Percentiles rank a stretch among this genome's conserved stretches.
phyloP scores from a whole-genome alignment of 1,140 invertebrate species.

The Halictus rubicundus region DNA sequence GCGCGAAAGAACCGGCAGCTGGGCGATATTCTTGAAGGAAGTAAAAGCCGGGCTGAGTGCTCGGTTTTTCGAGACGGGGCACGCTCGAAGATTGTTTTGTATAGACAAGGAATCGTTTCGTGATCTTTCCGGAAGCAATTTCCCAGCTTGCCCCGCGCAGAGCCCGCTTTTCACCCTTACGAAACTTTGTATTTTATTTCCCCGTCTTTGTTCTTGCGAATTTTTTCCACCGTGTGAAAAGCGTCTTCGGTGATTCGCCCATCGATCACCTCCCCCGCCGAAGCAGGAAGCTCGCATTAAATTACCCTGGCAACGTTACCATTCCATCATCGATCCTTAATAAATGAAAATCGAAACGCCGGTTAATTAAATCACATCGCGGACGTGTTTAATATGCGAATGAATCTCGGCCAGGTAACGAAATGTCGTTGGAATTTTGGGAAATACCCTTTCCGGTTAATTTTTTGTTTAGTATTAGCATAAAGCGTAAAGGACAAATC shows the following conservation, averaged over 20 bases:
- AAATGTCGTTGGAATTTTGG: background rate
- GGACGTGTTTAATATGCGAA: slow-evolving; percentile 35
- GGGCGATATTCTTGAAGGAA: slow-evolving; percentile 6
- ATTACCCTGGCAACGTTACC: slow-evolving; percentile 27
- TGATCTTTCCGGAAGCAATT: background rate
- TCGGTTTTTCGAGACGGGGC: background rate
- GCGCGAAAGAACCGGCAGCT: slow-evolving; percentile 8
- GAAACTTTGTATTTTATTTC: background rate
- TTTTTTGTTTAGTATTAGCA: too few species aligned
- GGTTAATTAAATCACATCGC: slow-evolving; percentile 24
- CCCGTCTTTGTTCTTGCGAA: background rate
- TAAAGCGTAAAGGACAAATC: too few species aligned
- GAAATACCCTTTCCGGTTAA: too few species aligned
- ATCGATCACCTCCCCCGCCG: slow-evolving; percentile 23
- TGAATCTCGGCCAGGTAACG: background rate
- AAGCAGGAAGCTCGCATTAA: background rate
- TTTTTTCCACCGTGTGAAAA: background rate
- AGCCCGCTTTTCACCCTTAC: background rate
- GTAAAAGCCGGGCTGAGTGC: slow-evolving; percentile 7
- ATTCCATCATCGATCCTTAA: background rate
- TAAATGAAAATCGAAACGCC: slow-evolving; percentile 2
- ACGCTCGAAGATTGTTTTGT: slow-evolving; percentile 22
- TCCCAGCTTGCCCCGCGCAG: background rate
- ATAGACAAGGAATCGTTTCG: slow-evolving; percentile 26
- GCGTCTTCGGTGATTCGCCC: slow-evolving; percentile 22